Evolutionary conservation across 2,888 invertebrate genomes (phyloP).

Genomic region (Caradrina clavipalpis): DNA sequence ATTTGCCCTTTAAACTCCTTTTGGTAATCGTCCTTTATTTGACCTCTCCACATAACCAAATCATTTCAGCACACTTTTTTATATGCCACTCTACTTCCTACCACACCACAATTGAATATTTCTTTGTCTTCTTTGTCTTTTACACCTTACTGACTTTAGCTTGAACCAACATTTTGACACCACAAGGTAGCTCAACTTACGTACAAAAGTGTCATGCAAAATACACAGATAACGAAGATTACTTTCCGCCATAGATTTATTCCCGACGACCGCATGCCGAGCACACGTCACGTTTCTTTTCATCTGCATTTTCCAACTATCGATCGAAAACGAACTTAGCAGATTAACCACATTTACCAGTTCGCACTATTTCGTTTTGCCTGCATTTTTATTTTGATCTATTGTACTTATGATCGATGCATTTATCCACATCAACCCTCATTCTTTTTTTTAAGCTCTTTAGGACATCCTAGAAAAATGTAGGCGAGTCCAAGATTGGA

Average conservation of each 20-base stretch:
- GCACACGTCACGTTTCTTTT: conserved; percentile 9
- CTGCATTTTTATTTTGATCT: conserved; percentile 29
- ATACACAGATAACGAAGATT: background rate
- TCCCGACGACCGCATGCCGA: conserved; percentile 33
- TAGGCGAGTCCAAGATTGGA: conserved; percentile 10
- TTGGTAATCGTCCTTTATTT: conserved; percentile 25
- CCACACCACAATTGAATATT: background rate
- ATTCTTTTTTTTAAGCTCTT: background rate
- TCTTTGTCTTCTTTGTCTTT: background rate
- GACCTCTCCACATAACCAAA: conserved; percentile 18
- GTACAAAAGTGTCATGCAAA: conserved; percentile 2
- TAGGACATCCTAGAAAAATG: conserved; percentile 24
- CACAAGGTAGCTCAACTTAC: conserved; percentile 9
- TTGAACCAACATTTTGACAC: conserved; percentile 9
- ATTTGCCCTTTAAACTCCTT: conserved; percentile 22
- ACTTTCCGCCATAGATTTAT: background rate
- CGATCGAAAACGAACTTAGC: background rate
- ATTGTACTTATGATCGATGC: conserved; percentile 1
- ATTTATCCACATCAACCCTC: conserved; percentile 4
- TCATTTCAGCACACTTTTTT: conserved; percentile 30
- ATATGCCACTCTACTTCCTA: conserved; percentile 7
- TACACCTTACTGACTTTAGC: conserved; percentile 12
- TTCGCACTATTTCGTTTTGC: conserved; percentile 40
- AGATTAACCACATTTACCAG: background rate
- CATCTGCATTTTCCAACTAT: background rate